Evolutionary conservation across 2,888 invertebrate species (phyloP).

Genomic region (Silvanus unidentatus): DNA sequence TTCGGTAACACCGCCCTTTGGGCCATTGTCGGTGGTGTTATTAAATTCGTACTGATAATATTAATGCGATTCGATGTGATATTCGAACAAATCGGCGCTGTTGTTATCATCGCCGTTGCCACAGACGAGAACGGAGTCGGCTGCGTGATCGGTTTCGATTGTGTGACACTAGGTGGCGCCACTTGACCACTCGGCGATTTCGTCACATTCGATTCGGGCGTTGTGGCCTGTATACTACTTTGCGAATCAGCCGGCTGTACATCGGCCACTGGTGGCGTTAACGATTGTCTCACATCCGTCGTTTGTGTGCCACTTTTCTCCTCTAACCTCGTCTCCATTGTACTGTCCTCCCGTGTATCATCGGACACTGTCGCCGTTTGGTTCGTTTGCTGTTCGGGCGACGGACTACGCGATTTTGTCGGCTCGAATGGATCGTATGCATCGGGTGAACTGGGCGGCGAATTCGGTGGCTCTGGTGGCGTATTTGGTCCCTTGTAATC

Average conservation of each 20-base stretch:
- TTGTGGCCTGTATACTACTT: conserved; percentile 35
- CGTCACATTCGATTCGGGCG: conserved; percentile 31
- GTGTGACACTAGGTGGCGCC: conserved; percentile 25
- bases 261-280: conserved; percentile 39
- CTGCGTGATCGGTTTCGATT: conserved; percentile 38
- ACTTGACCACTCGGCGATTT: conserved; percentile 31
- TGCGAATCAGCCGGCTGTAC: conserved; percentile 46
- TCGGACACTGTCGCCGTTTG: conserved; percentile 15
- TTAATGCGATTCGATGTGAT: conserved; percentile 39
- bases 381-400: conserved; percentile 46
- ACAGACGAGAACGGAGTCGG: conserved; percentile 37
- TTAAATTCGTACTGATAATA: conserved; percentile 40
- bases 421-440: conserved; percentile 90
- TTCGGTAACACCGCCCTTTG: conserved; percentile 50
- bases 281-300: conserved; percentile 31
- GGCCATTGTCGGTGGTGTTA: conserved; percentile 36
- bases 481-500: conserved; percentile 66
- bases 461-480: conserved; percentile 62
- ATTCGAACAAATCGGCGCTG: conserved; percentile 38
- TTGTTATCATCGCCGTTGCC: conserved; percentile 38
- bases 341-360: conserved; percentile 18
- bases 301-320: conserved; percentile 31
- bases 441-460: conserved; percentile 68
- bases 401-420: conserved; percentile 70
- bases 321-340: conserved; percentile 20